phyloP scores from a whole-genome alignment of 2,797 vertebrate genomes.

The Rhabdomys pumilio region DNA sequence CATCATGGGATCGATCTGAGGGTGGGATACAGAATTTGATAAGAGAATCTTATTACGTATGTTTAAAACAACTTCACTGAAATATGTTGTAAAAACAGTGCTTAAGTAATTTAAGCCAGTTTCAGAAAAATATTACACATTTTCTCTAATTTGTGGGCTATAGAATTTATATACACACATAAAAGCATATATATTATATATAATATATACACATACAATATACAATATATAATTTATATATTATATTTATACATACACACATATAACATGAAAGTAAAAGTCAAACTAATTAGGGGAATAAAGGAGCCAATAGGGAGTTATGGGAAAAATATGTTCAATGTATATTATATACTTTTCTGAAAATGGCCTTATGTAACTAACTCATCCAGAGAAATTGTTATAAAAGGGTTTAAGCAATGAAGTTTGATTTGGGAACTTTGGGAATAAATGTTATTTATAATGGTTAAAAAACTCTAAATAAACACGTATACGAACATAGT shows the following conservation, averaged over 20 bases:
- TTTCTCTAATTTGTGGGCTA: background rate
- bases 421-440: constrained; percentile 11
- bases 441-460: constrained; percentile 44
- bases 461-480: constrained; percentile 34
- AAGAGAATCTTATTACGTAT: constrained; percentile 53
- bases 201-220: background rate
- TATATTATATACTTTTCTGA: background rate
- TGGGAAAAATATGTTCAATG: background rate
- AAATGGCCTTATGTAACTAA: background rate
- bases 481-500: constrained; percentile 20
- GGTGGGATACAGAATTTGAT: constrained; percentile 65
- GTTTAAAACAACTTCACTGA: constrained; percentile 54
- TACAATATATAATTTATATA: background rate
- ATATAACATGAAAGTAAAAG: background rate
- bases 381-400: background rate
- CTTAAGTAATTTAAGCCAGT: background rate
- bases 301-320: background rate
- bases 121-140: background rate
- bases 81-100: background rate
- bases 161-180: constrained; percentile 3
- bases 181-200: background rate
- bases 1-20: constrained; percentile 67
- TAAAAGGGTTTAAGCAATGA: background rate
- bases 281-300: background rate
- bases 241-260: background rate